A percentile compares a stretch with the other conserved stretches of the same genome.
Conservation (phyloP, 2,888 invertebrate genomes). For the Cataglyphis livida region DNA sequence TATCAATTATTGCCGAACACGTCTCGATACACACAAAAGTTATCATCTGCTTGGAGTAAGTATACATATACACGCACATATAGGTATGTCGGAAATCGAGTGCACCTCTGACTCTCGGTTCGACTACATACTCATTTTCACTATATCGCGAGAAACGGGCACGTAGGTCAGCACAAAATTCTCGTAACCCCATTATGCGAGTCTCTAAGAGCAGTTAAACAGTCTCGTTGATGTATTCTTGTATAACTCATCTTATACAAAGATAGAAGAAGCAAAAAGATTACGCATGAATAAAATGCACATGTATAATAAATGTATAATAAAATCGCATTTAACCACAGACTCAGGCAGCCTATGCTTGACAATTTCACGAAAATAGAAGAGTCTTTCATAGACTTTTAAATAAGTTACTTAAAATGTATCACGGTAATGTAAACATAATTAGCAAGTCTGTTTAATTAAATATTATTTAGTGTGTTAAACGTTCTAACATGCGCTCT, state of each 20-base stretch:
- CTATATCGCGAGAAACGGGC: conserved; percentile 35
- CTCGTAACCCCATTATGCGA: conserved; percentile 58
- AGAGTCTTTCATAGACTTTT: neutral
- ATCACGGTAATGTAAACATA: conserved; percentile 13
- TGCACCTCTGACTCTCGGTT: conserved; percentile 51
- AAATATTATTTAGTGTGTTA: neutral
- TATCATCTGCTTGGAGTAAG: neutral
- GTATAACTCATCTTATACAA: conserved; percentile 3
- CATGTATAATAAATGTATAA: neutral
- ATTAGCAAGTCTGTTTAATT: neutral
- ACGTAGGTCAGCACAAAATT: conserved; percentile 33
- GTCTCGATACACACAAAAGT: neutral
- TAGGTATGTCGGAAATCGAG: conserved; percentile 45
- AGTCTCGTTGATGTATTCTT: neutral
- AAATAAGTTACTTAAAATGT: conserved; percentile 16
- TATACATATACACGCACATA: conserved; percentile 51
- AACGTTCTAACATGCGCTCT: neutral
- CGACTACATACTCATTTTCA: conserved; percentile 3
- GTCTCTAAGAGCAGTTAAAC: neutral
- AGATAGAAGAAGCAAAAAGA: neutral
- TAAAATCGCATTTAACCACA: neutral
- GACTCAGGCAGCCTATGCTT: neutral
- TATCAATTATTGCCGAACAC: neutral
- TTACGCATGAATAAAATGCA: neutral
- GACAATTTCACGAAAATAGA: neutral